A percentile compares a stretch with the other conserved stretches of the same genome.
Evolutionary conservation across 2,797 vertebrate genomes (phyloP).

Genomic region (Pangasius larnaudii): DNA sequence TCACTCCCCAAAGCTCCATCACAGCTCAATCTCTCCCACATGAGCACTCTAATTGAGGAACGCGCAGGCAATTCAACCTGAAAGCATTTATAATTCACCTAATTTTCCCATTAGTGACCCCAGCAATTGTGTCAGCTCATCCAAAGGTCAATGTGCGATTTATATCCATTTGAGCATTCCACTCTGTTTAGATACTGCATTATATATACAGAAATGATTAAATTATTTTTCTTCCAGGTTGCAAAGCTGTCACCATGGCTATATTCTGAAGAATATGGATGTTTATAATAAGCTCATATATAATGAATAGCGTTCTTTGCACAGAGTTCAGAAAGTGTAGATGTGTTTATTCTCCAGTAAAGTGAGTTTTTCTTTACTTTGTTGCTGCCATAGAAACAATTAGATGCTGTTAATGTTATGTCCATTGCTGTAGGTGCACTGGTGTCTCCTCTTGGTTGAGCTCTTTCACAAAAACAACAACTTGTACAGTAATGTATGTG

Average conservation of each 20-base stretch:
- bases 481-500: not conserved
- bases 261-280: not conserved
- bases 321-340: not conserved
- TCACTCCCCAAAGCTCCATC: conserved; percentile 35
- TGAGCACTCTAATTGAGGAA: conserved; percentile 29
- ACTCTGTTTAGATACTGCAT: not conserved
- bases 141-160: conserved; percentile 14
- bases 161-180: conserved; percentile 18
- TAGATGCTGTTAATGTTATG: not conserved
- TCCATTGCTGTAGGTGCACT: not conserved
- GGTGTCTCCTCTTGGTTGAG: not conserved
- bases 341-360: not conserved
- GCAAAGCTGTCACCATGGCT: not conserved
- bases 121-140: conserved; percentile 6
- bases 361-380: not conserved
- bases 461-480: not conserved
- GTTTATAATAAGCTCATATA: not conserved
- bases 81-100: conserved; percentile 39
- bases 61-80: conserved; percentile 27
- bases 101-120: conserved; percentile 46
- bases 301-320: not conserved
- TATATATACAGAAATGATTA: not conserved
- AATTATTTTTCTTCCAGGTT: not conserved
- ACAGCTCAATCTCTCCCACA: conserved; percentile 37
- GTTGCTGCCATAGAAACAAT: not conserved